Conservation (phyloP, 2,113 vertebrate genomes). For the Archocentrus centrarchus region DNA sequence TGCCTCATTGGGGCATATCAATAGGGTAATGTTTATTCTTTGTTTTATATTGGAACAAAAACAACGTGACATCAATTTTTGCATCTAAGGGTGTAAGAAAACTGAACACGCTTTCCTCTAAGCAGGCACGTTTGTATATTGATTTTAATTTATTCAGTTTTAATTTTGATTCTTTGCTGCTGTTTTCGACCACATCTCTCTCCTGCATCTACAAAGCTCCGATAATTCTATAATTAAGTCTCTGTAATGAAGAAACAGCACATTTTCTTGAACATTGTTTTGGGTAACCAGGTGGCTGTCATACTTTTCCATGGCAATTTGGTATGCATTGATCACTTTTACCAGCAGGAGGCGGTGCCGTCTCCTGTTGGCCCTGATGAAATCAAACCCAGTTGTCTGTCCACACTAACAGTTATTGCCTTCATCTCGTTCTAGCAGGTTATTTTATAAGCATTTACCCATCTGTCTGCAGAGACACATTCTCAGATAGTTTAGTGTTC, state of each 20-base stretch:
- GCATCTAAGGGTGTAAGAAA: no score
- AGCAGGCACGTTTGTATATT: background rate
- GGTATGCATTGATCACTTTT: background rate
- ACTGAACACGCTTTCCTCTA: background rate
- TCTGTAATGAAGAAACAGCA: background rate
- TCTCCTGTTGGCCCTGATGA: background rate
- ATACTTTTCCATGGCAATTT: background rate
- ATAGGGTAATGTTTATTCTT: no score
- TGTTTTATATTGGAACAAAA: no score
- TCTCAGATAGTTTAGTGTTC: background rate
- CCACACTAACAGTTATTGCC: background rate
- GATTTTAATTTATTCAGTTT: background rate
- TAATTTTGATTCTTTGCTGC: background rate
- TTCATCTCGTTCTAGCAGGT: background rate
- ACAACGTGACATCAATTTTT: no score
- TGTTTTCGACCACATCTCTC: background rate
- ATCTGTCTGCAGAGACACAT: background rate
- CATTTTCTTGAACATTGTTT: background rate
- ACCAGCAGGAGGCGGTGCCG: constrained; percentile 46
- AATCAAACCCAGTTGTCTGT: background rate
- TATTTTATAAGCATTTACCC: background rate
- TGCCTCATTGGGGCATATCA: no score
- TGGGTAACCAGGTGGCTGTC: background rate
- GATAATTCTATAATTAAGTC: background rate
- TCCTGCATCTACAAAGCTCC: background rate